These are phyloP conservation scores for Neuroscelio doddi DNA, from an alignment of 2,888 invertebrate genomes.

Conservation along the genomic window DNA sequence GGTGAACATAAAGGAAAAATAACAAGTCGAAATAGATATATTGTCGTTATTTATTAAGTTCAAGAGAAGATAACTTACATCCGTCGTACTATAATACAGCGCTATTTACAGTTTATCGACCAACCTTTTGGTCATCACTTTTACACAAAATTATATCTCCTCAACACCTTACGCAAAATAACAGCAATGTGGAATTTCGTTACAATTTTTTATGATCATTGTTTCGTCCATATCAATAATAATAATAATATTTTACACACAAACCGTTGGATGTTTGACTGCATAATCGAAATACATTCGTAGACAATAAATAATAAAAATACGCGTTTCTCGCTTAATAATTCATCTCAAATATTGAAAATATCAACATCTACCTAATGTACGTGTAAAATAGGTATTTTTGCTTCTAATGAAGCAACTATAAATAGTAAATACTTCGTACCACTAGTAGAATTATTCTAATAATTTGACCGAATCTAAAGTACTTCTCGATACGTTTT, in stretches of 20 bases:
- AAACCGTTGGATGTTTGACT: background rate
- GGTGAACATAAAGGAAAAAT: too few species aligned
- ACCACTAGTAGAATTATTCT: slow-evolving; percentile 19
- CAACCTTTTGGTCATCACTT: slow-evolving; percentile 8
- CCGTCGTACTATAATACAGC: slow-evolving; percentile 64
- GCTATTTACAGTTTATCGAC: slow-evolving; percentile 60
- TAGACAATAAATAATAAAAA: background rate
- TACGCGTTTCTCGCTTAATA: background rate
- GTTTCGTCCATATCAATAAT: too few species aligned
- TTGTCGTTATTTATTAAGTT: slow-evolving; percentile 69
- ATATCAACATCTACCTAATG: slow-evolving; percentile 42
- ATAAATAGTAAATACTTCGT: slow-evolving; percentile 14
- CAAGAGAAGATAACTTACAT: slow-evolving; percentile 66
- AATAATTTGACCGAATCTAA: slow-evolving; percentile 26
- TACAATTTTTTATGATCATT: too few species aligned
- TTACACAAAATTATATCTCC: background rate
- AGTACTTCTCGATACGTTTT: background rate
- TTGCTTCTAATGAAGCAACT: slow-evolving; percentile 8
- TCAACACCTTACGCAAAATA: background rate
- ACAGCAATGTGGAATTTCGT: background rate
- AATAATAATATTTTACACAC: background rate
- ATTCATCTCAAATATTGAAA: slow-evolving; percentile 43
- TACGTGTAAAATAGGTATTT: slow-evolving; percentile 56
- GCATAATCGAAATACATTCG: too few species aligned
- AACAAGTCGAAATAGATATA: too few species aligned